phyloP scores from a whole-genome alignment of 2,888 invertebrate genomes.

The Yponomeuta plumbellus region DNA sequence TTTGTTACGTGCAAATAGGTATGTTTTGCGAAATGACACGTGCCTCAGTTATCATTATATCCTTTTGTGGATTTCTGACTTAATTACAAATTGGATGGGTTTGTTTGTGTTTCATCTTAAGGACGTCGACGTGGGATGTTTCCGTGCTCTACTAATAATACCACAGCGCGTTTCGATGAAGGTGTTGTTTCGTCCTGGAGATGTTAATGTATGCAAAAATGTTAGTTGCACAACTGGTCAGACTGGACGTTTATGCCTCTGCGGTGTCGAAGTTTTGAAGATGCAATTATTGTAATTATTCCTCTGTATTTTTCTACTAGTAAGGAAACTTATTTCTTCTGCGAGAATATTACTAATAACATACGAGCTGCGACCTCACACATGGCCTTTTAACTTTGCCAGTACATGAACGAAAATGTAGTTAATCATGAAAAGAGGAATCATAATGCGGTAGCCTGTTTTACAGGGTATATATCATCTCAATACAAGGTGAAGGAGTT shows the following conservation, averaged over 20 bases:
- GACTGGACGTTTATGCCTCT: background rate
- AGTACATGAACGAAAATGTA: background rate
- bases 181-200: background rate
- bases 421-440: background rate
- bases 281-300: constrained; percentile 1
- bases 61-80: constrained; percentile 10
- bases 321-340: background rate
- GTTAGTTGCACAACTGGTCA: background rate
- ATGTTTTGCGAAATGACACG: constrained; percentile 14
- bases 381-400: background rate
- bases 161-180: constrained; percentile 19
- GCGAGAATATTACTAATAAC: background rate
- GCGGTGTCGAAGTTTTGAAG: constrained; percentile 1
- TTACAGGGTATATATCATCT: constrained; percentile 2
- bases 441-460: background rate
- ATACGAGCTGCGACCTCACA: background rate
- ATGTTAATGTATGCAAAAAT: constrained; percentile 1
- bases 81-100: constrained; percentile 29
- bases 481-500: constrained; percentile 32
- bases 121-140: constrained; percentile 26
- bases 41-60: constrained; percentile 16
- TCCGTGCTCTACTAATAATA: constrained; percentile 12
- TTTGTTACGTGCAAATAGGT: constrained; percentile 8
- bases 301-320: background rate
- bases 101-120: constrained; percentile 39